These are phyloP conservation scores for Tetragnatha versicolor DNA, from an alignment of 1,140 invertebrate genomes.

Conservation along the genomic window DNA sequence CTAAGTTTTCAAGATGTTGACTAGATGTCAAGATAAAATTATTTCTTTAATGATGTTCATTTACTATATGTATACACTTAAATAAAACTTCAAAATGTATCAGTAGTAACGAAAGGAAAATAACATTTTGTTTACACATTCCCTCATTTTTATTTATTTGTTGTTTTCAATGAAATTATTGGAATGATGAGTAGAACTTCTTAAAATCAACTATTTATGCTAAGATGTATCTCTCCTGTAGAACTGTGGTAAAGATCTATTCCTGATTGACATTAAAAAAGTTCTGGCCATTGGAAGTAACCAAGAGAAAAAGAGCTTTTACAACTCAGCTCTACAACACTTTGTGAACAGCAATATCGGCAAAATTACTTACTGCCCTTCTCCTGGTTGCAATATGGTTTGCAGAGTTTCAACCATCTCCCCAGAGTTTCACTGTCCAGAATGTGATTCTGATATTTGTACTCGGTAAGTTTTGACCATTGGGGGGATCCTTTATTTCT, in stretches of 20 bases:
- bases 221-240: no score
- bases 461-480: conserved; percentile 7
- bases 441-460: conserved; percentile 37
- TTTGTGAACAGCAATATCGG: not conserved
- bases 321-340: conserved; percentile 12
- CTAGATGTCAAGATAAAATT: no score
- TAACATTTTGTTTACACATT: no score
- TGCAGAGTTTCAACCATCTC: not conserved
- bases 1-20: no score
- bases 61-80: no score
- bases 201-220: no score
- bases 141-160: no score
- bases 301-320: not conserved
- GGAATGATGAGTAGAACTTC: no score
- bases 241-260: conserved; percentile 33
- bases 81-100: no score
- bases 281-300: conserved; percentile 2
- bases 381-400: conserved; percentile 39
- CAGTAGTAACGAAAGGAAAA: no score
- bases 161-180: no score
- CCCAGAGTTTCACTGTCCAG: conserved; percentile 4
- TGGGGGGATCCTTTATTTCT: not conserved
- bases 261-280: conserved; percentile 21
- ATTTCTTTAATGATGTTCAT: no score
- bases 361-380: conserved; percentile 30